These are phyloP conservation scores for Halesus radiatus DNA, from an alignment of 1,140 invertebrate genomes.

Conservation along the genomic window DNA sequence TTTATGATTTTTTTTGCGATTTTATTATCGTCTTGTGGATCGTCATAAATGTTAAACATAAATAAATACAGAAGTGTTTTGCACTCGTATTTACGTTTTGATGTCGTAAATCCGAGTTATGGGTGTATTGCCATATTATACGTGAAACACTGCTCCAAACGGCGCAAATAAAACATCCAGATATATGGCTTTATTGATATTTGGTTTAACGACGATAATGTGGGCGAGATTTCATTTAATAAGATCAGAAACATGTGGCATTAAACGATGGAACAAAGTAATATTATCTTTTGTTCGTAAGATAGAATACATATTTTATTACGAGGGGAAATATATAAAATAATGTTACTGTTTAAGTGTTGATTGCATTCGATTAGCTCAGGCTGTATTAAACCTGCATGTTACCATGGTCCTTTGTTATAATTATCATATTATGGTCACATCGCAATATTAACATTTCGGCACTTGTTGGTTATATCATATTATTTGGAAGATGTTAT, in stretches of 20 bases:
- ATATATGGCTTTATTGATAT: constrained; percentile 20
- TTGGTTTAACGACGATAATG: constrained; percentile 27
- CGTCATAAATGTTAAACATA: constrained; percentile 57
- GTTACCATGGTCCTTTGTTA: constrained; percentile 15
- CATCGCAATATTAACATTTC: constrained; percentile 22
- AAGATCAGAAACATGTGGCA: constrained; percentile 1
- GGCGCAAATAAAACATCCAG: constrained; percentile 21
- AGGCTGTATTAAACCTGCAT: constrained; percentile 20
- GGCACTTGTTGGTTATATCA: neutral
- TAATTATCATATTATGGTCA: constrained; percentile 24
- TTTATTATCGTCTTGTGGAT: constrained; percentile 57
- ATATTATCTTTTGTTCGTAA: too few species aligned
- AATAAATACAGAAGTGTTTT: constrained; percentile 58
- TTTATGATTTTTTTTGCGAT: constrained; percentile 56
- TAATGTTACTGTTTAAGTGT: neutral
- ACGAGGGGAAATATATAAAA: neutral
- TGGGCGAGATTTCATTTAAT: constrained; percentile 22
- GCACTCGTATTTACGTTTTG: constrained; percentile 57
- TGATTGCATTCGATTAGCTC: constrained; percentile 8
- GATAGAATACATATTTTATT: too few species aligned
- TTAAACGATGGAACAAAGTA: neutral
- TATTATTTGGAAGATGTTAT: too few species aligned
- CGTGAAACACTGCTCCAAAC: constrained; percentile 29
- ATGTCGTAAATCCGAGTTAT: constrained; percentile 56
- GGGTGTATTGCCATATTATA: constrained; percentile 52